Percentiles rank a stretch among this genome's conserved stretches.
Evolutionary conservation across 2,113 vertebrate genomes (phyloP).

Genomic region (Circaetus cinerascens): DNA sequence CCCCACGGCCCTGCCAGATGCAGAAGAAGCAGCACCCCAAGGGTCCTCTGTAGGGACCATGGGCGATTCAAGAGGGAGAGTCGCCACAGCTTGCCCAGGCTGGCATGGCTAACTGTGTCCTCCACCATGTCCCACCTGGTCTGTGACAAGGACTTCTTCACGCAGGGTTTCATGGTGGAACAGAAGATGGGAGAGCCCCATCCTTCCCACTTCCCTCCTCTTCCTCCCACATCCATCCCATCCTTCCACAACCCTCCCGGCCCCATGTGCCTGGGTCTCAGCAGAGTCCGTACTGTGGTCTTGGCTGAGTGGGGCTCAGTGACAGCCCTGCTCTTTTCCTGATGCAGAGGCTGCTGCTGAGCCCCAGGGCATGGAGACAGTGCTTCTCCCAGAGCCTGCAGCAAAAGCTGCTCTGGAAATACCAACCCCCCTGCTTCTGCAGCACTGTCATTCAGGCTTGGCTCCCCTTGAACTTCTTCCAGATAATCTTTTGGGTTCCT

Average conservation of each 20-base stretch:
- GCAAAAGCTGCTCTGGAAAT: not conserved
- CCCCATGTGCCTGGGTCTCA: not conserved
- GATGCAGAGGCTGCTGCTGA: not conserved
- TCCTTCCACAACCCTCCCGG: not conserved
- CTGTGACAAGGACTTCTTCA: not conserved
- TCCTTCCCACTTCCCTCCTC: too few species aligned
- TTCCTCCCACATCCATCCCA: not conserved
- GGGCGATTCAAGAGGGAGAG: not conserved
- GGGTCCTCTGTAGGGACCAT: not conserved
- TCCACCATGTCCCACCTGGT: not conserved
- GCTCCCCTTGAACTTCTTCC: not conserved
- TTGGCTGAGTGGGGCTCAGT: not conserved
- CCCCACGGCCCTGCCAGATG: too few species aligned
- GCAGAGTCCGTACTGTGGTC: not conserved
- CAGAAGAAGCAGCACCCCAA: not conserved
- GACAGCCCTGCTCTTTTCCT: not conserved
- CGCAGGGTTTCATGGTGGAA: fast-evolving
- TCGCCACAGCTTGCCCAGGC: not conserved
- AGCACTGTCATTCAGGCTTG: not conserved
- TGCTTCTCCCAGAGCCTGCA: not conserved
- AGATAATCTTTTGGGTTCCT: not conserved
- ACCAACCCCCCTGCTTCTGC: not conserved
- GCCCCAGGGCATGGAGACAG: fast-evolving
- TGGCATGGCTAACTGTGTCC: fast-evolving
- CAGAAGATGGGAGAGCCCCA: not conserved